phyloP scores from a whole-genome alignment of 2,888 invertebrate genomes.

The Cryptocheilus praepositus region DNA sequence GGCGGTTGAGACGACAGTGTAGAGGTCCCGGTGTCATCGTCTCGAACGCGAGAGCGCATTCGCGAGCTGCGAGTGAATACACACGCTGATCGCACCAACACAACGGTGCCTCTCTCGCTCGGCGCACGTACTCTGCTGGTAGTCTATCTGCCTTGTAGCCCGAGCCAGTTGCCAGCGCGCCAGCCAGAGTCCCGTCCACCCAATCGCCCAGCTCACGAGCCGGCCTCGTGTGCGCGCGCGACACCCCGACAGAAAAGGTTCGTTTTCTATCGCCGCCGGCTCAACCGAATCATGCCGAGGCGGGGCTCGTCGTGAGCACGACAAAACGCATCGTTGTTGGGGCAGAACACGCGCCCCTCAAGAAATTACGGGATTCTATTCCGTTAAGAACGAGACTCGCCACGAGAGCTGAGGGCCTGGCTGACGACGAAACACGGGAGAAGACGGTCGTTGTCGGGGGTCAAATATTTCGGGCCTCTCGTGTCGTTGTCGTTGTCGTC shows the following conservation, averaged over 20 bases:
- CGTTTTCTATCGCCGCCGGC: constrained; percentile 55
- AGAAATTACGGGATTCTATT: no score
- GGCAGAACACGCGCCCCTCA: constrained; percentile 8
- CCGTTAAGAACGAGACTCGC: background rate
- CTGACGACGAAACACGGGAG: background rate
- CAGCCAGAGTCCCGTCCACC: constrained; percentile 52
- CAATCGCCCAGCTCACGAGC: constrained; percentile 63
- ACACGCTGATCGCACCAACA: constrained; percentile 15
- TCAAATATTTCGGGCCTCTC: constrained; percentile 11
- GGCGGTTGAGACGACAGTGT: no score
- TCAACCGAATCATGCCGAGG: constrained; percentile 54
- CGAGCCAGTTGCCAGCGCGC: constrained; percentile 62
- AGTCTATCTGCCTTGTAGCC: constrained; percentile 53
- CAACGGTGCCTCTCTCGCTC: constrained; percentile 4
- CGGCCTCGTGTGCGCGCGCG: constrained; percentile 68
- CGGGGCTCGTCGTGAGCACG: constrained; percentile 50
- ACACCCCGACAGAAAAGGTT: constrained; percentile 54
- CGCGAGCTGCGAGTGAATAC: constrained; percentile 15
- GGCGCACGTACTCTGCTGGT: no score
- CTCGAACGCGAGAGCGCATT: constrained; percentile 28
- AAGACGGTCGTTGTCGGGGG: constrained; percentile 11
- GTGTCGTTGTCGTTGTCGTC: constrained; percentile 28
- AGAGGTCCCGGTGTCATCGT: background rate
- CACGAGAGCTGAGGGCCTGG: constrained; percentile 18
- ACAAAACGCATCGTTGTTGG: background rate